Conservation (phyloP, 2,113 vertebrate genomes). For the Nasalis larvatus region DNA sequence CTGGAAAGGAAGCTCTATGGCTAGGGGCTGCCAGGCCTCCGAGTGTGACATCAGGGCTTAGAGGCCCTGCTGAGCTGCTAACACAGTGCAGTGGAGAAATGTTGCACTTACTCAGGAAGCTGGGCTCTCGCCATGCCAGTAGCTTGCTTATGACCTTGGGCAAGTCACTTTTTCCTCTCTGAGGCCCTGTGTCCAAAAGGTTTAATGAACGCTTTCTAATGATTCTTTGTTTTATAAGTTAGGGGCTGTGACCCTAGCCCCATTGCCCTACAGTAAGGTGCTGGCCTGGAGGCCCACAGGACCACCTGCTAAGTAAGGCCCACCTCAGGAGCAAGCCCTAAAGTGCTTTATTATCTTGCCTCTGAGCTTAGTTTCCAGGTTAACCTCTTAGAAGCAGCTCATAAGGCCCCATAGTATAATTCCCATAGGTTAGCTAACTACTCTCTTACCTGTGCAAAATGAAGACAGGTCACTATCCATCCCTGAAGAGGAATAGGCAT, state of each 20-base stretch:
- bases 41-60: not conserved
- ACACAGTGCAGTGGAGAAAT: not conserved
- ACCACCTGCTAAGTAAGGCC: not conserved
- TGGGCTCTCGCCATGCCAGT: not conserved
- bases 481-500: not conserved
- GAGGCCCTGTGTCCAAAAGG: not conserved
- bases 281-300: not conserved
- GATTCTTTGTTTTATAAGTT: constrained; percentile 23
- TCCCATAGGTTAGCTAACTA: not conserved
- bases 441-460: not conserved
- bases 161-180: not conserved
- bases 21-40: not conserved
- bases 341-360: not conserved
- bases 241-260: not conserved
- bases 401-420: not conserved
- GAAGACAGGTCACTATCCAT: not conserved
- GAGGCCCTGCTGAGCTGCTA: not conserved
- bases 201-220: not conserved
- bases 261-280: not conserved
- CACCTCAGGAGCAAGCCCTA: not conserved
- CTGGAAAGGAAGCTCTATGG: not conserved
- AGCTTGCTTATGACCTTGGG: not conserved
- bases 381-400: not conserved
- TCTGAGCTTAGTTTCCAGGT: not conserved
- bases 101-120: not conserved